Evolutionary conservation across 2,888 invertebrate species (phyloP).

Genomic region (Spicauda simplicius): DNA sequence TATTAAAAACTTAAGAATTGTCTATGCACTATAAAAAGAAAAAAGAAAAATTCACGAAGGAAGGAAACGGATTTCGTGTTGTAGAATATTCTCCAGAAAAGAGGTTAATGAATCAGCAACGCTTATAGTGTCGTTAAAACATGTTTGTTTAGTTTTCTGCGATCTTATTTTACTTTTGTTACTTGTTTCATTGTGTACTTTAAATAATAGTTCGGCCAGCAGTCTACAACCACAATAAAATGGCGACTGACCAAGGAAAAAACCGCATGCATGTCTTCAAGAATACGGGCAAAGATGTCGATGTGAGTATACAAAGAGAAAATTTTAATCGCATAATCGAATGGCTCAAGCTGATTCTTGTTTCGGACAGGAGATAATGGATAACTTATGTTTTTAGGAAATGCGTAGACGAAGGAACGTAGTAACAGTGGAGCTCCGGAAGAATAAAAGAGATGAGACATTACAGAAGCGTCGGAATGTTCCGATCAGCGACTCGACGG

Average conservation of each 20-base stretch:
- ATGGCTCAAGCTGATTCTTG: neutral
- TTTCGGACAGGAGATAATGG: slow-evolving; percentile 12
- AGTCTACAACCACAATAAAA: slow-evolving; percentile 84
- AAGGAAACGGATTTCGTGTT: slow-evolving; percentile 69
- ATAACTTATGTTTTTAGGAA: slow-evolving; percentile 86
- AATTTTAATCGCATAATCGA: slow-evolving; percentile 10
- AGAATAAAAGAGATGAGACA: slow-evolving; percentile 99
- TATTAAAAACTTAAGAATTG: slow-evolving; percentile 1
- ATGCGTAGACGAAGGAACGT: slow-evolving; percentile 98
- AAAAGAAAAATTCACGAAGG: slow-evolving; percentile 58
- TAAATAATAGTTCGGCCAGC: slow-evolving; percentile 58
- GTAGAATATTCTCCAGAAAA: slow-evolving; percentile 66
- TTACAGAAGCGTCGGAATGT: slow-evolving; percentile 98
- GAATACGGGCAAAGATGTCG: slow-evolving; percentile 99
- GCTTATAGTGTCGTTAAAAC: slow-evolving; percentile 68
- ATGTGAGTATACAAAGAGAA: slow-evolving; percentile 88
- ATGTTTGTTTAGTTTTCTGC: slow-evolving; percentile 74
- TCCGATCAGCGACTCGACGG: slow-evolving; percentile 92
- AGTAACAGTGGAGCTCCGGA: slow-evolving; percentile 97
- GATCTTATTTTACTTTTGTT: slow-evolving; percentile 70
- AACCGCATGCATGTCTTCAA: slow-evolving; percentile 97
- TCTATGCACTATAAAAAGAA: slow-evolving; percentile 49
- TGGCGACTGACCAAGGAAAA: slow-evolving; percentile 91
- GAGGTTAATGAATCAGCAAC: slow-evolving; percentile 76
- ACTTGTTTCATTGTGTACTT: slow-evolving; percentile 76